Percentiles rank a stretch among this genome's conserved stretches.
These are phyloP conservation scores for Dipodomys spectabilis DNA, from an alignment of 2,113 vertebrate species.

Conservation along the genomic window DNA sequence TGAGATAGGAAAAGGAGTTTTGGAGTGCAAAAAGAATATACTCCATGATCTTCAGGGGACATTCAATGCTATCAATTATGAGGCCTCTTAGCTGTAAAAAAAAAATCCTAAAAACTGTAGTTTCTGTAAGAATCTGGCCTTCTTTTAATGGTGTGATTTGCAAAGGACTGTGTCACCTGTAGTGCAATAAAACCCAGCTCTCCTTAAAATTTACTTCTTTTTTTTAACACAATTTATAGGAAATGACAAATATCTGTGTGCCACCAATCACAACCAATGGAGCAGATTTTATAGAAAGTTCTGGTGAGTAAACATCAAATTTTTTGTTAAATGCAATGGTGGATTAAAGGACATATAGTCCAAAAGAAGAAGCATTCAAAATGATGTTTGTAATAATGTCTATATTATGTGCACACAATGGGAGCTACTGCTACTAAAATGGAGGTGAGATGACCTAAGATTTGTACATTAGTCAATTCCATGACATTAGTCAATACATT, in stretches of 20 bases:
- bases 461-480: background rate
- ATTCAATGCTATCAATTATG: background rate
- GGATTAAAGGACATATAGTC: slow-evolving; percentile 13
- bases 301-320: slow-evolving; percentile 83
- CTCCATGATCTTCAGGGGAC: background rate
- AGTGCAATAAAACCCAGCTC: background rate
- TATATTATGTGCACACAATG: background rate
- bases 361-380: background rate
- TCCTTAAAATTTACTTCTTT: slow-evolving; percentile 32
- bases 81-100: background rate
- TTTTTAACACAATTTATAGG: slow-evolving; percentile 80
- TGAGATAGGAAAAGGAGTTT: background rate
- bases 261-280: slow-evolving; percentile 77
- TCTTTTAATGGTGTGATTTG: background rate
- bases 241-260: slow-evolving; percentile 85
- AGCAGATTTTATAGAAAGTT: slow-evolving; percentile 86
- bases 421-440: background rate
- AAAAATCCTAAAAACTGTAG: slow-evolving; percentile 11
- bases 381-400: background rate
- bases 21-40: background rate
- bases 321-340: slow-evolving; percentile 48
- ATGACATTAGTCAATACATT: background rate
- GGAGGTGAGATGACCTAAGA: background rate
- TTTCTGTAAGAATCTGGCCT: background rate
- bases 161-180: background rate